phyloP scores from a whole-genome alignment of 2,797 vertebrate species.

The Pipistrellus pipistrellus region DNA sequence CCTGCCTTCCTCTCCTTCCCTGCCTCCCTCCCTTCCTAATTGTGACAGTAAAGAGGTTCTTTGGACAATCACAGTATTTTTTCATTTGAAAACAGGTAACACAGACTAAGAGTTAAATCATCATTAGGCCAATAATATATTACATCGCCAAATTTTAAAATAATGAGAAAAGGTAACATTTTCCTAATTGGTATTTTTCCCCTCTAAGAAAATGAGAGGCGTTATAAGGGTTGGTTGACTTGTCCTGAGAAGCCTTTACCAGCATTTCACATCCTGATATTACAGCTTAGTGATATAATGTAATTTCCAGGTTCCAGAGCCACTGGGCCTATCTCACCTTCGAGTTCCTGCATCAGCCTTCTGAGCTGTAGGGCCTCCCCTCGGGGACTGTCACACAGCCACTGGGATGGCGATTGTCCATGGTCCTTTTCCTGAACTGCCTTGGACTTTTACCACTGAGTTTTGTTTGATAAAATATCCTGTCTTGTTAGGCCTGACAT shows the following conservation, averaged over 20 bases:
- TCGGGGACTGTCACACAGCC: not conserved
- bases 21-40: not conserved
- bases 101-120: not conserved
- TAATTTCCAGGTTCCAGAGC: not conserved
- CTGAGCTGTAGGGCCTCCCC: not conserved
- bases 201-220: not conserved
- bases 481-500: not conserved
- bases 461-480: not conserved
- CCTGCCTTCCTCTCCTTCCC: not conserved
- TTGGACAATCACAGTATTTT: not conserved
- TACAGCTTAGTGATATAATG: not conserved
- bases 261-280: not conserved
- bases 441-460: not conserved
- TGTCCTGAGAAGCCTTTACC: not conserved
- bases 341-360: not conserved
- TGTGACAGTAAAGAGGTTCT: not conserved
- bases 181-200: not conserved
- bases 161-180: not conserved
- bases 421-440: not conserved
- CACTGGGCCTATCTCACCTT: not conserved
- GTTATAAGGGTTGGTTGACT: not conserved
- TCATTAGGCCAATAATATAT: not conserved
- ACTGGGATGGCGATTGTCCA: not conserved
- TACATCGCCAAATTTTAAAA: slow-evolving; percentile 22
- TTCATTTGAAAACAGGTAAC: not conserved